phyloP scores from a whole-genome alignment of 2,113 vertebrate species.

The Pogonocichla stellata region DNA sequence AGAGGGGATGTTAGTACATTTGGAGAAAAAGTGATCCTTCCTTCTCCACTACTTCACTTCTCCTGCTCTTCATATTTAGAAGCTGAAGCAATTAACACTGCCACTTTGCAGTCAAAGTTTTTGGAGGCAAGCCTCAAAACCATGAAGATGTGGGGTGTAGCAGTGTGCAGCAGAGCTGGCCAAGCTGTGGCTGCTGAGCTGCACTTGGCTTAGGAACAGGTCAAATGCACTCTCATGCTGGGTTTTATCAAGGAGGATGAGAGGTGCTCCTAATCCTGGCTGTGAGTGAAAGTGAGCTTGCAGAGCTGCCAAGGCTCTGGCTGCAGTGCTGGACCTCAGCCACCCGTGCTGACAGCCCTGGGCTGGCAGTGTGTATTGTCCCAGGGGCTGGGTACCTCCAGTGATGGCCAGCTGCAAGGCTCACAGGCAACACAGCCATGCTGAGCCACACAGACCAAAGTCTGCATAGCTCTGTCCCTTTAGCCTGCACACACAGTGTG shows the following conservation, averaged over 20 bases:
- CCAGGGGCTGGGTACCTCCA: neutral
- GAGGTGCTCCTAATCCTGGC: slow-evolving; percentile 22
- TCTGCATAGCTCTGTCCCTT: neutral
- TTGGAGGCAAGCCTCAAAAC: neutral
- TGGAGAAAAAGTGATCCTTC: neutral
- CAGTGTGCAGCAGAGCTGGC: neutral
- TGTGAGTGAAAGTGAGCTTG: neutral
- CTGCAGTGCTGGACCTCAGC: neutral
- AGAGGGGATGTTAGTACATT: neutral
- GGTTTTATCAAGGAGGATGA: slow-evolving; percentile 11
- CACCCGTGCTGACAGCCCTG: rapidly evolving
- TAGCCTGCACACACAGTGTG: neutral
- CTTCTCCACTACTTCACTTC: neutral
- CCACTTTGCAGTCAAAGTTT: neutral
- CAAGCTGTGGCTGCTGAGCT: neutral
- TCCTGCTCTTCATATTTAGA: neutral
- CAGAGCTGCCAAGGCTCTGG: neutral
- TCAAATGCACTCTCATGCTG: neutral
- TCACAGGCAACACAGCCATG: neutral
- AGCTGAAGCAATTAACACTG: neutral
- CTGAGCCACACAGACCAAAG: neutral
- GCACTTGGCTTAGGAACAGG: neutral
- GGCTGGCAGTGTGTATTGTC: rapidly evolving
- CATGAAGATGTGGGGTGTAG: neutral
- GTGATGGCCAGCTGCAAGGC: neutral